These are phyloP conservation scores for Petroica traversi DNA, from an alignment of 2,113 vertebrate species.

Conservation along the genomic window DNA sequence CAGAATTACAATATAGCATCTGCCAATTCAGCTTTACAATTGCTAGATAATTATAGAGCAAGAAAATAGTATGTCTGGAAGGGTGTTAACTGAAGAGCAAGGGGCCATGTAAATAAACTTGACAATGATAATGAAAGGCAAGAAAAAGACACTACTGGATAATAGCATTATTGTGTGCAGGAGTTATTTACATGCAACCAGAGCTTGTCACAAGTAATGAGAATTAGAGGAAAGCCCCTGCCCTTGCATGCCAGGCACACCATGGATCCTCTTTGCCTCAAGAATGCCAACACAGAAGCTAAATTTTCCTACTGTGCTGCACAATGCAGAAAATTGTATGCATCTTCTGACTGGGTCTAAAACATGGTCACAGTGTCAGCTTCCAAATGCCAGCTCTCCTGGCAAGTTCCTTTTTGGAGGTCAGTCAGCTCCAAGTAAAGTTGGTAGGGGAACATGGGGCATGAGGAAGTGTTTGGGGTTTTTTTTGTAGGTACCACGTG, in stretches of 20 bases:
- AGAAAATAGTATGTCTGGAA: background rate
- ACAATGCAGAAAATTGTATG: background rate
- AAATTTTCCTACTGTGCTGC: background rate
- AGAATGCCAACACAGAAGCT: background rate
- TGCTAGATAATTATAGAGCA: conserved; percentile 61
- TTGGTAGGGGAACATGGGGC: background rate
- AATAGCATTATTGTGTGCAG: conserved; percentile 6
- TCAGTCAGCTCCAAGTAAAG: background rate
- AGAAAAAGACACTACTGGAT: conserved; percentile 54
- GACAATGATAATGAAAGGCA: conserved; percentile 35
- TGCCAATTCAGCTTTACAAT: conserved; percentile 53
- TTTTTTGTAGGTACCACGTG: background rate
- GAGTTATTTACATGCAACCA: conserved; percentile 29
- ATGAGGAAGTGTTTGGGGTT: background rate
- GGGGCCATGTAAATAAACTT: background rate
- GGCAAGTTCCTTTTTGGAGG: background rate
- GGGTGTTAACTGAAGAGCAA: conserved; percentile 28
- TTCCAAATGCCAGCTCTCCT: background rate
- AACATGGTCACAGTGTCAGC: background rate
- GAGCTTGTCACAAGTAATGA: conserved; percentile 35
- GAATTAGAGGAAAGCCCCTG: conserved; percentile 15
- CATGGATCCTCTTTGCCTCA: background rate
- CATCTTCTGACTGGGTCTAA: background rate
- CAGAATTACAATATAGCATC: conserved; percentile 29
- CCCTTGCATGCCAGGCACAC: background rate